phyloP scores from a whole-genome alignment of 2,797 vertebrate genomes.

The Oreortyx pictus region DNA sequence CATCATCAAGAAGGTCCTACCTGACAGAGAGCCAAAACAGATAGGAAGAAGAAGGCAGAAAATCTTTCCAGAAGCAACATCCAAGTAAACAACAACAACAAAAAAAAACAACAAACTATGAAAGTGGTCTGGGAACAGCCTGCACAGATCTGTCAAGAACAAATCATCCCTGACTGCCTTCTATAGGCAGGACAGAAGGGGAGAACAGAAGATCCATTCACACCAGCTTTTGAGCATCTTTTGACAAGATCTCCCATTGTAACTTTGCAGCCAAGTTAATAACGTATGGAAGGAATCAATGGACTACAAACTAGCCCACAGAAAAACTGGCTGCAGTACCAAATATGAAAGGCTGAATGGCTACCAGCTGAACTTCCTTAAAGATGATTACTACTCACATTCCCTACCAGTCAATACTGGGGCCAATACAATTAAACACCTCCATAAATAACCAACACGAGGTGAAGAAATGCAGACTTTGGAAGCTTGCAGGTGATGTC shows the following conservation, averaged over 20 bases:
- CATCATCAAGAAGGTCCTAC: not conserved
- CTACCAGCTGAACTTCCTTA: not conserved
- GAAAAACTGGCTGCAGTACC: not conserved
- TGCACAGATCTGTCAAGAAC: not conserved
- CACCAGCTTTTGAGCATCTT: not conserved
- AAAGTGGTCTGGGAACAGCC: not conserved
- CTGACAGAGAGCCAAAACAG: not conserved
- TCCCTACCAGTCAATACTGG: not conserved
- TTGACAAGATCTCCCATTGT: not conserved
- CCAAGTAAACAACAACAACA: not conserved
- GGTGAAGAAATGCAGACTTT: not conserved
- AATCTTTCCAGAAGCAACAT: not conserved
- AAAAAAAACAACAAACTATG: not conserved
- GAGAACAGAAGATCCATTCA: not conserved
- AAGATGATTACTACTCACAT: not conserved
- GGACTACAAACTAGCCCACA: not conserved
- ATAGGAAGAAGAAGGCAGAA: not conserved
- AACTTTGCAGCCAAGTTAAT: not conserved
- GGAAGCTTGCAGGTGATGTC: not conserved
- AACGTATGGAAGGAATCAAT: not conserved
- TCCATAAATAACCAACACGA: not conserved
- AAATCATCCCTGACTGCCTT: not conserved
- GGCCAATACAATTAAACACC: not conserved
- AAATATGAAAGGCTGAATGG: not conserved
- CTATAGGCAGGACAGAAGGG: no score